Evolutionary conservation across 2,888 invertebrate genomes (phyloP).

Genomic region (Pristionchus entomophagus): DNA sequence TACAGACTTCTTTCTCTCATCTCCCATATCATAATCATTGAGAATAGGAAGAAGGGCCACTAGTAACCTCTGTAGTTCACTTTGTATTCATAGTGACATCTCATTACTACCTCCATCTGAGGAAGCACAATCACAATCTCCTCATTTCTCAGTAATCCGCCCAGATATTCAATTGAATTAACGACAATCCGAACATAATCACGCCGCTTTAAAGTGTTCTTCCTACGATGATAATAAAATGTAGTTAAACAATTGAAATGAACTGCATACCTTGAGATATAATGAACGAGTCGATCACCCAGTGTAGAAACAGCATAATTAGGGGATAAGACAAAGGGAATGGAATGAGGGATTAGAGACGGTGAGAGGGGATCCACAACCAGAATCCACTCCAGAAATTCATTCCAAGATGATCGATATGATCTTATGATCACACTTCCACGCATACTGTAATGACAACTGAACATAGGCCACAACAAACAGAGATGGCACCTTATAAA

Average conservation of each 20-base stretch:
- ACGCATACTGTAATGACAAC: neutral
- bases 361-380: constrained; percentile 25
- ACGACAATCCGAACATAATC: neutral
- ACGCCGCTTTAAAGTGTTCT: neutral
- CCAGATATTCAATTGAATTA: neutral
- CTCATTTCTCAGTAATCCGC: neutral
- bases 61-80: neutral
- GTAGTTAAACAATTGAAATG: neutral
- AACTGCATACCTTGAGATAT: constrained; percentile 10
- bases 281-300: neutral
- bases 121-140: neutral
- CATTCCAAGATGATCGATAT: neutral
- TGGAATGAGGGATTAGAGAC: neutral
- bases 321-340: constrained; percentile 8
- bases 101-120: neutral
- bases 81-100: neutral
- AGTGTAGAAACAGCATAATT: neutral
- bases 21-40: constrained; percentile 18
- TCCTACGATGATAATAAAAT: neutral
- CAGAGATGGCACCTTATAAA: too few species aligned
- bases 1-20: neutral
- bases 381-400: neutral
- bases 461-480: too few species aligned
- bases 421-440: neutral
- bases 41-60: constrained; percentile 16